phyloP scores from a whole-genome alignment of 2,113 vertebrate genomes.

The Dunckerocampus dactyliophorus region DNA sequence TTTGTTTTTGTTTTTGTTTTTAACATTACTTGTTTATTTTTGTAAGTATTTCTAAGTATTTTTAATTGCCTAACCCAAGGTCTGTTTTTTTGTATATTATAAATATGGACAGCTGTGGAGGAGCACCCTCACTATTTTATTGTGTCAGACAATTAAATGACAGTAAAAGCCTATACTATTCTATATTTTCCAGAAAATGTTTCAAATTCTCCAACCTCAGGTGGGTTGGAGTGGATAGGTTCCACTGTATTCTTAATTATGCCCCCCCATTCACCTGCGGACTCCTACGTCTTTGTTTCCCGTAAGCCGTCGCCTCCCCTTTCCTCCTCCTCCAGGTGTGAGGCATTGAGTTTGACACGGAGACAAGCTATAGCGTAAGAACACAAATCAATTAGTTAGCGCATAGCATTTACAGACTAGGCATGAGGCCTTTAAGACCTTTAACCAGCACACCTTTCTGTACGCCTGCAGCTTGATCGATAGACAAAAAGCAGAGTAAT shows the following conservation, averaged over 20 bases:
- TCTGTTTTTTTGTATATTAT: too few relatives aligned
- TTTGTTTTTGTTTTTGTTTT: too few relatives aligned
- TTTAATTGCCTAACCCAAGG: too few relatives aligned
- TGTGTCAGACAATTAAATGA: too few relatives aligned
- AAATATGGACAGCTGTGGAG: too few relatives aligned
- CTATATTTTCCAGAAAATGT: too few relatives aligned
- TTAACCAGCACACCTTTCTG: constrained; percentile 51
- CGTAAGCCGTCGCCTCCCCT: constrained; percentile 46
- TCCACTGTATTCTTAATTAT: constrained; percentile 48
- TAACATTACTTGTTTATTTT: too few relatives aligned
- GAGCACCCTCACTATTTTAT: too few relatives aligned
- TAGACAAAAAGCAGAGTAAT: constrained; percentile 56
- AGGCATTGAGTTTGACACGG: constrained; percentile 50
- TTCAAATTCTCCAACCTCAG: too few relatives aligned
- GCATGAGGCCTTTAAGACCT: constrained; percentile 47
- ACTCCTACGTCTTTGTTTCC: constrained; percentile 42
- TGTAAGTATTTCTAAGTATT: too few relatives aligned
- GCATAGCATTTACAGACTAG: constrained; percentile 46
- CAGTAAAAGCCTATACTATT: too few relatives aligned
- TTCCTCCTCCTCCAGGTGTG: constrained; percentile 37
- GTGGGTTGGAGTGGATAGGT: too few relatives aligned
- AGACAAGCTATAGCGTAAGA: constrained; percentile 16
- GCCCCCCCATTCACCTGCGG: constrained; percentile 53
- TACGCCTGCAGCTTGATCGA: constrained; percentile 60
- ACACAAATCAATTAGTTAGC: constrained; percentile 55